Evolutionary conservation across 2,797 vertebrate genomes (phyloP).

Genomic region (Myotis myotis): DNA sequence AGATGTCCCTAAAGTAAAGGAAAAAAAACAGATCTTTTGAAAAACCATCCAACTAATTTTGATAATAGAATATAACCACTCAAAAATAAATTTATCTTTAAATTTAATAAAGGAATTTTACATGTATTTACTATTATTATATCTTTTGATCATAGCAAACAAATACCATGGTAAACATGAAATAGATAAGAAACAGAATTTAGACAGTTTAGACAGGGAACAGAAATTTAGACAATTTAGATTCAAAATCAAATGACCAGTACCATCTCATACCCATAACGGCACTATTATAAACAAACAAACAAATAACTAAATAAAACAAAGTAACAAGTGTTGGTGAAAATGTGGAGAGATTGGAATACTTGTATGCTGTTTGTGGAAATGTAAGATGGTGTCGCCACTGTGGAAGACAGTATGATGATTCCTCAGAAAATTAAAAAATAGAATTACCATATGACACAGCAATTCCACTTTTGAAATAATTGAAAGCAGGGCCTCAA

Average conservation of each 20-base stretch:
- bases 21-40: background rate
- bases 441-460: background rate
- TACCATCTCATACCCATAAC: background rate
- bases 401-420: background rate
- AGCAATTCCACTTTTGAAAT: background rate
- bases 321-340: background rate
- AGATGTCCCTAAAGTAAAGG: background rate
- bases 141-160: background rate
- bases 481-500: background rate
- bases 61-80: background rate
- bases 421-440: background rate
- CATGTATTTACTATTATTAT: background rate
- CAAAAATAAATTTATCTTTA: background rate
- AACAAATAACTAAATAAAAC: background rate
- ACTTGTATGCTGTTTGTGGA: background rate
- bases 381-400: background rate
- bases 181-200: background rate
- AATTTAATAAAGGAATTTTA: constrained; percentile 17
- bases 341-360: background rate
- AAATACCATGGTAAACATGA: background rate
- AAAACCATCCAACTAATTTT: background rate
- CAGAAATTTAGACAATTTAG: background rate
- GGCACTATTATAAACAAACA: background rate
- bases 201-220: background rate
- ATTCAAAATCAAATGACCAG: background rate